Evolutionary conservation across 2,888 invertebrate genomes (phyloP).

Genomic region (Himalopsyche kuldschensis): DNA sequence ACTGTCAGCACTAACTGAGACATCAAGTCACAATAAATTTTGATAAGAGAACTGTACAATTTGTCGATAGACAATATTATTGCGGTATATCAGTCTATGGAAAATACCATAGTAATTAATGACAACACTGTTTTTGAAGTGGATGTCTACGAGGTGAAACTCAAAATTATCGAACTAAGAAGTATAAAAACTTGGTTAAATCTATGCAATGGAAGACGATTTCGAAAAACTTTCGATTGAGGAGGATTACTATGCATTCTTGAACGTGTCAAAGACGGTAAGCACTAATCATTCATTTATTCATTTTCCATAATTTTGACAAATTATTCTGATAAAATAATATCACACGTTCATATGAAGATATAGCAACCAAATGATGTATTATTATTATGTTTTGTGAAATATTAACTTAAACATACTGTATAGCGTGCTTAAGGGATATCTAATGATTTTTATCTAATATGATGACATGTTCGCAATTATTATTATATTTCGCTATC

Average conservation of each 20-base stretch:
- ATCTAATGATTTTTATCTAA: conserved; percentile 24
- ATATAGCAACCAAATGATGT: background rate
- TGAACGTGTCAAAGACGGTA: conserved; percentile 84
- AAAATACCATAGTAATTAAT: too few relatives aligned
- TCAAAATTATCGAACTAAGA: background rate
- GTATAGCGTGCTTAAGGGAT: background rate
- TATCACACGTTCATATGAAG: background rate
- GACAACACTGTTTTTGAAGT: too few relatives aligned
- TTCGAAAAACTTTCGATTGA: conserved; percentile 69
- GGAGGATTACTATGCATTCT: conserved; percentile 86
- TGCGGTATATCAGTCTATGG: too few relatives aligned
- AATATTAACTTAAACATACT: too few relatives aligned
- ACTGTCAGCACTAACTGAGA: too few relatives aligned
- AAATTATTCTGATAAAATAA: background rate
- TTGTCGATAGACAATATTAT: too few relatives aligned
- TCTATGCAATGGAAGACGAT: conserved; percentile 65
- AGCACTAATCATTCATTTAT: conserved; percentile 44
- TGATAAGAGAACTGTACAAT: too few relatives aligned
- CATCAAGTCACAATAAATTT: too few relatives aligned
- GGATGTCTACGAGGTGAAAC: background rate
- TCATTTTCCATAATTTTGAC: conserved; percentile 38
- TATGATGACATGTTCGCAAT: conserved; percentile 44
- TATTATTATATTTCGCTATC: conserved; percentile 40
- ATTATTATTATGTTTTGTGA: background rate
- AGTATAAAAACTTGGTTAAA: background rate